Percentiles rank a stretch among this genome's conserved stretches.
Evolutionary conservation across 2,113 vertebrate species (phyloP).

Genomic region (Pimephales promelas): DNA sequence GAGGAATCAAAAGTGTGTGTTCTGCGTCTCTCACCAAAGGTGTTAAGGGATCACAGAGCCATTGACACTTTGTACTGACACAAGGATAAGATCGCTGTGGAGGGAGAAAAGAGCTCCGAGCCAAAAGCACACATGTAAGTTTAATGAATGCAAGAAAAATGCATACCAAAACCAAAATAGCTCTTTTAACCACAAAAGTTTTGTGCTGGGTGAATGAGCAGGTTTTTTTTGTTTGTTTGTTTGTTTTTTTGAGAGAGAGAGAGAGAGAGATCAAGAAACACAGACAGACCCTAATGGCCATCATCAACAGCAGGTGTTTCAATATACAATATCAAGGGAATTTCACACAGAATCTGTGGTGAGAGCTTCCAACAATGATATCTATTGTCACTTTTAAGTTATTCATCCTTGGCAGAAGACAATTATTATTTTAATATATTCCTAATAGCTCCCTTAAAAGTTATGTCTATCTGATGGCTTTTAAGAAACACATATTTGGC

Average conservation of each 20-base stretch:
- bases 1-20: constrained; percentile 5
- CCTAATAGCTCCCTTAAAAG: constrained; percentile 77
- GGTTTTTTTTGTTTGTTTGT: no score
- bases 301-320: constrained; percentile 32
- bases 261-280: neutral
- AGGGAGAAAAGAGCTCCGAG: neutral
- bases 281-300: constrained; percentile 9
- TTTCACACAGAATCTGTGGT: constrained; percentile 12
- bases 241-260: no score
- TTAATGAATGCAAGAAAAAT: constrained; percentile 34
- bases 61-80: constrained; percentile 37
- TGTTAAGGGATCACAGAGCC: constrained; percentile 32
- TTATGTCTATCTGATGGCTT: constrained; percentile 76
- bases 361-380: constrained; percentile 23
- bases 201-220: neutral
- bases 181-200: constrained; percentile 12
- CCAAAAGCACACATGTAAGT: constrained; percentile 15
- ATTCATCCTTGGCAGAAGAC: constrained; percentile 73
- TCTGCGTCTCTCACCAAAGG: constrained; percentile 10
- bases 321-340: neutral
- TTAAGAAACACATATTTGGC: constrained; percentile 65
- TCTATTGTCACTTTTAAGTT: constrained; percentile 70
- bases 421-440: constrained; percentile 79
- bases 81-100: neutral
- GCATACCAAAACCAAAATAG: neutral